Base-by-base conservation (phyloP, 2,113 vertebrate species). In the Nothoprocta pentlandii region DNA sequence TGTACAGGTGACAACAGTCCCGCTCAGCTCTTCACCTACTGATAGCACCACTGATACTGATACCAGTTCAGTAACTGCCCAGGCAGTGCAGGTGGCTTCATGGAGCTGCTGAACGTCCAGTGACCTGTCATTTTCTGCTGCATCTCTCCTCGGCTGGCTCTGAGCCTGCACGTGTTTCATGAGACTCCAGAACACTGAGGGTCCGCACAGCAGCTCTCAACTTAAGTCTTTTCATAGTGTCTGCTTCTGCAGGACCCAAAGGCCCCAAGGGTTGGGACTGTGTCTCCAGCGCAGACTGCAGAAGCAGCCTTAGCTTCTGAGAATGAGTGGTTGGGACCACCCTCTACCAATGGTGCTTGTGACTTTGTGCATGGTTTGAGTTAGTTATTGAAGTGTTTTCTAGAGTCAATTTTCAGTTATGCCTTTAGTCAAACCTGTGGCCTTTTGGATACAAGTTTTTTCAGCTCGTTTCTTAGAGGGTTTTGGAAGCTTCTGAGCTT, bases 61-160 rank as follows among this genome's bases (percentile, higher is more conserved):
- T 39, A 8, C 39, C 34, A 17, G 34, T 66, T 68, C 54, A 69
- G 28, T 63, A 61, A 21, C 49, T 41, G 39, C 13, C 32, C 39
- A 64, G 44, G 63, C 41, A 56, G 3, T 0, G 20, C 74, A 22
- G 2, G 34, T 87, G 44, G 42, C 23, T 58, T 49, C 25, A 10
- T 6, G 42, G 58, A 0, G 0, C 16, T 73, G 41, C 7, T 6
- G 41, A 87, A 8, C 47, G 44, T 19, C 4, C 30, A 17, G 8
- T 62, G 34, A 58, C 47, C 36, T 34, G 79, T 15, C 51, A 0
- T 51, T 47, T 86, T 36, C 39, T 71, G 9, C 28, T 85, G 36
- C 64, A 30, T 6, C 28, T 83, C 12, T 58, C 51, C 34, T 32
- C n/a, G 36, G 28, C 54, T 70, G 1, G 36, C 9, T 4, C 78